Evolutionary conservation across 2,797 vertebrate species (phyloP).

Genomic region (Nannoperca obscura): DNA sequence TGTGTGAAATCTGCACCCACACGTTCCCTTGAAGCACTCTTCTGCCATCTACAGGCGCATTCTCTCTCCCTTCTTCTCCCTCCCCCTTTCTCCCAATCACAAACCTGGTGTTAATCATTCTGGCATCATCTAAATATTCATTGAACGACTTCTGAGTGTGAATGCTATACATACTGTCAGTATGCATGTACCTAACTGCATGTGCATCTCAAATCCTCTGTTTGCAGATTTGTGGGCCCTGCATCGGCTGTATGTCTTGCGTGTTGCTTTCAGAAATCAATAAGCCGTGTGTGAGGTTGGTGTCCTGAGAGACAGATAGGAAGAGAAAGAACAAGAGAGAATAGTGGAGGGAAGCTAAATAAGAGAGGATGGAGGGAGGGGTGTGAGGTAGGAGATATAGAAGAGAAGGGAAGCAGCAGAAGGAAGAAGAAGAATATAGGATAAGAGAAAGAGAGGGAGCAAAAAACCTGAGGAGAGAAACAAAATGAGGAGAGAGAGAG

Average conservation of each 20-base stretch:
- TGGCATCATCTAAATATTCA: slow-evolving; percentile 61
- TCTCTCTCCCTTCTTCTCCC: slow-evolving; percentile 40
- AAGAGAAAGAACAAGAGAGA: slow-evolving; percentile 25
- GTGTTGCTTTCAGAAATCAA: slow-evolving; percentile 72
- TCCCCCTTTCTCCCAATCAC: slow-evolving; percentile 46
- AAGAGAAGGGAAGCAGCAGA: slow-evolving; percentile 27
- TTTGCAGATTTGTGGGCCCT: slow-evolving; percentile 52
- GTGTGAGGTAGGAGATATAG: slow-evolving; percentile 36
- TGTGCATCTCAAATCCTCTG: slow-evolving; percentile 34
- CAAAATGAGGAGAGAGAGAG: slow-evolving; percentile 7
- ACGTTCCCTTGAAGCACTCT: slow-evolving; percentile 78
- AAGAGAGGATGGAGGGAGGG: slow-evolving; percentile 22
- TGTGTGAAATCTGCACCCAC: slow-evolving; percentile 33
- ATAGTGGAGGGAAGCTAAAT: slow-evolving; percentile 27
- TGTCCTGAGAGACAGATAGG: slow-evolving; percentile 57
- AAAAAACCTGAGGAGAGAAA: slow-evolving; percentile 11
- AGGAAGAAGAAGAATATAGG: slow-evolving; percentile 36
- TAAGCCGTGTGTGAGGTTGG: slow-evolving; percentile 76
- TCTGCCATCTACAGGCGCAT: slow-evolving; percentile 83
- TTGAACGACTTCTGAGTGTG: slow-evolving; percentile 10
- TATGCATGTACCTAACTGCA: slow-evolving; percentile 6
- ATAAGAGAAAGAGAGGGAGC: slow-evolving; percentile 26
- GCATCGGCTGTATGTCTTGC: slow-evolving; percentile 33
- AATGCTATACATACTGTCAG: slow-evolving; percentile 26
- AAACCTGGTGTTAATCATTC: slow-evolving; percentile 59